Base-by-base conservation (phyloP, 2,888 invertebrate genomes). In the Emmelina monodactyla region DNA sequence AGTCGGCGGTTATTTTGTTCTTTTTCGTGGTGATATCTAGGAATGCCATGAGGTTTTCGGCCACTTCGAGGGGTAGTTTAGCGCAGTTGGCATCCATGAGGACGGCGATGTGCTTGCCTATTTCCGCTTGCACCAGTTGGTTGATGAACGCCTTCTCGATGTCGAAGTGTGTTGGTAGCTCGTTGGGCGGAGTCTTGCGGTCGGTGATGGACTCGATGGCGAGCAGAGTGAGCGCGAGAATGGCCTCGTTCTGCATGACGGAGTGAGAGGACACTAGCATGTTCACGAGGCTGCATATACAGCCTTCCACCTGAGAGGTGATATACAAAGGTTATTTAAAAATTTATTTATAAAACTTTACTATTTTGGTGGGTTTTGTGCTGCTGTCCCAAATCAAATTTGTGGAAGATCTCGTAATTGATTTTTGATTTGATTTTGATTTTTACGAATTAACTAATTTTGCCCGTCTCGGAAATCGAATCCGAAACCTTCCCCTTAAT, bases 231-330 rank as follows among this genome's bases (percentile, higher is more conserved):
- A 92, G 75, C 22, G 91, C 87, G 47, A 88, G 76, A 37, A 91
- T 82, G 0, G 91, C 89, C 69, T 92, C 92, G 58, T 89, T 90
- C 61, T 91, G 91, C 95, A 95, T 95, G 16, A 94, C 86, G 5
- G 88, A 80, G 71, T 94, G 92, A 51, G 91, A 89, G 2, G 91
- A 89, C 3, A 87, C 84, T 44, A 91, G 76, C 94, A 95, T 94
- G 63, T 86, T 85, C 9, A 92, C 87, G 48, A 95, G 75, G 51
- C 88, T 86, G 35, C 86, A 84, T 19, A 93, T 71, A 39, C 89
- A 89, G 40, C 89, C 89, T 31, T 87, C 83, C 13, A 82, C 82
- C 66, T 83, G 63, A 1, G 83, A 62, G 35, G n/a, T n/a, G n/a
- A n/a, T n/a, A n/a, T n/a, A n/a, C n/a, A n/a, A n/a, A n/a, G n/a